phyloP scores from a whole-genome alignment of 2,113 vertebrate genomes.

The Panurus biarmicus region DNA sequence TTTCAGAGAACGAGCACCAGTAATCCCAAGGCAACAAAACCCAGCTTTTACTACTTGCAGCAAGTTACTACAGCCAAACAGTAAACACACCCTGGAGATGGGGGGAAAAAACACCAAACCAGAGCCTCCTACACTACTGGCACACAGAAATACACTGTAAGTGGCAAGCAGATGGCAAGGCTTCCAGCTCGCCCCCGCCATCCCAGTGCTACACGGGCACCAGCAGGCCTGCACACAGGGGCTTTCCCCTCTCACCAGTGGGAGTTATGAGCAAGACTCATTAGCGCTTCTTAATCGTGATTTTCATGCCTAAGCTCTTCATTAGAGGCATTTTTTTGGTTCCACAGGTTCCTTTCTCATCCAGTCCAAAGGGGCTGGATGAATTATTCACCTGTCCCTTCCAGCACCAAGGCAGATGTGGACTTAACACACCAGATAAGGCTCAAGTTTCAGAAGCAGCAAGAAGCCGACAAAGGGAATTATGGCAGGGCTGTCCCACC shows the following conservation, averaged over 20 bases:
- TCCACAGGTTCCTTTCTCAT: not conserved
- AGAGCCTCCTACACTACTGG: not conserved
- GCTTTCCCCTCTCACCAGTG: not conserved
- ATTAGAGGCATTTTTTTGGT: not conserved
- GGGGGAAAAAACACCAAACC: not conserved
- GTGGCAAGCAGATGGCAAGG: not conserved
- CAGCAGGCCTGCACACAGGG: accelerated
- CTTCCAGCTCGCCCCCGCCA: not conserved
- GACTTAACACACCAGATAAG: not conserved
- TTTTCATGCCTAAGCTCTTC: not conserved
- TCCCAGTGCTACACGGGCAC: not conserved
- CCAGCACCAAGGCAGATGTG: accelerated
- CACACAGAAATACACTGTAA: not conserved
- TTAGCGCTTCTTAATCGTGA: not conserved
- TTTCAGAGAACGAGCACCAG: accelerated
- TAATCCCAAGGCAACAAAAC: not conserved
- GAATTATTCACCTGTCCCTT: not conserved
- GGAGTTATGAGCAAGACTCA: not conserved
- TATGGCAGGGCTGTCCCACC: not conserved
- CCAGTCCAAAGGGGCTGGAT: not conserved
- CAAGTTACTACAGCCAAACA: not conserved
- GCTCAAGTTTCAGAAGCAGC: not conserved
- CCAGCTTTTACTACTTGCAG: not conserved
- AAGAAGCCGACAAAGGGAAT: not conserved
- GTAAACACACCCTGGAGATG: not conserved